Conservation (phyloP, 2,797 vertebrate species). For the Rhinichthys osculus region DNA sequence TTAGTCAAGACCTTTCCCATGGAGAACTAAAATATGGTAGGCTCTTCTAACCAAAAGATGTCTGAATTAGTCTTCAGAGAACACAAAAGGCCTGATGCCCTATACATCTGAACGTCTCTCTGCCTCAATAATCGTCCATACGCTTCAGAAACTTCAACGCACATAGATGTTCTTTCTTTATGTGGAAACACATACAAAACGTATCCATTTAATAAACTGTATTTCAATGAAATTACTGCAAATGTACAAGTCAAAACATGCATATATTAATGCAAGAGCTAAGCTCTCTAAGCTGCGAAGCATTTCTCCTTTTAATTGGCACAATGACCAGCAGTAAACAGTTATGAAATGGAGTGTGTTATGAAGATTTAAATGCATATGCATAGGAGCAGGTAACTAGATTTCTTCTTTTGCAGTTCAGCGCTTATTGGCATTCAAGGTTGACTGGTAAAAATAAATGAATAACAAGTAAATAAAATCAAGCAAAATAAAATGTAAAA, state of each 20-base stretch:
- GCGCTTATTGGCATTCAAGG: slow-evolving; percentile 9
- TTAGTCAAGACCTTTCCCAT: slow-evolving; percentile 37
- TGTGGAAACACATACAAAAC: not conserved
- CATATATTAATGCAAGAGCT: not conserved
- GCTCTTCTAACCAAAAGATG: slow-evolving; percentile 31
- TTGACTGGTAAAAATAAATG: slow-evolving; percentile 22
- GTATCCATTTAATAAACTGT: not conserved
- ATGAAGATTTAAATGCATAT: slow-evolving; percentile 6
- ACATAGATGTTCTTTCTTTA: not conserved
- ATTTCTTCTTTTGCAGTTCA: not conserved
- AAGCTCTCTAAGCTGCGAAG: slow-evolving; percentile 1
- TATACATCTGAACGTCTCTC: not conserved
- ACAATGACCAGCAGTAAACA: slow-evolving; percentile 33
- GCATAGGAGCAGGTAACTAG: not conserved
- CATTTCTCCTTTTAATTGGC: slow-evolving; percentile 9
- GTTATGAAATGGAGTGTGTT: not conserved
- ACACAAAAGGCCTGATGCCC: slow-evolving; percentile 10
- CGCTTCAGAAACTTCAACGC: not conserved
- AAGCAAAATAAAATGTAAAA: slow-evolving; percentile 19
- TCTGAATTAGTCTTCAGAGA: slow-evolving; percentile 40
- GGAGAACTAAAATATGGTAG: slow-evolving; percentile 29
- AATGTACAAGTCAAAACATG: not conserved
- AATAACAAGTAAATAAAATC: slow-evolving; percentile 4
- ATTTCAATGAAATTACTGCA: not conserved
- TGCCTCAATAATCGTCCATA: not conserved